Evolutionary conservation across 2,888 invertebrate genomes (phyloP), one percentile per base, ranked within the genome.

Genomic region (Rhingia campestris): DNA sequence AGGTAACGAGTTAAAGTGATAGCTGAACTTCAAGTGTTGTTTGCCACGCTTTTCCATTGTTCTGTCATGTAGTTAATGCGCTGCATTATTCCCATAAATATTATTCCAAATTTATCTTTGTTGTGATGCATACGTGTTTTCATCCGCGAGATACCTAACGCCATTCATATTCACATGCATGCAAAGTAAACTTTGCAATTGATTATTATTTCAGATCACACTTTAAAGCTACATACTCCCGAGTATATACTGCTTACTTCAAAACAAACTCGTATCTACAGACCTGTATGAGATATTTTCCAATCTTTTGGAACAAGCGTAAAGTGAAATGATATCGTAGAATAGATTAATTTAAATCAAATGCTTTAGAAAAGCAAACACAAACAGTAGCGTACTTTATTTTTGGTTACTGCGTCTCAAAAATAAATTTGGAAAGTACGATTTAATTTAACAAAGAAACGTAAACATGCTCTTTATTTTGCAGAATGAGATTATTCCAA

Each of bases 61-160:
- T 51, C n/a, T 6, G 14, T 6, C 49, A 12, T 59, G 54, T 45
- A 35, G 12, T 51, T 12, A 45, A 63, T 54, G 43, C 59, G 41
- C 41, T 54, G 22, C 45, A n/a, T 32, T 35, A 45, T 47, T 53
- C 61, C 47, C 53, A 54, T 56, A 56, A 63, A 56, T 70, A 54
- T 56, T 63, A 63, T 45, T 69, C 9, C 6, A 47, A 69, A 69
- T 76, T 76, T 54, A 63, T 76, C 39, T 37, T 47, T 37, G 14
- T 45, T 41, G 53, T 45, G 61, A 47, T 47, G 47, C 4, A 6
- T 9, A 14, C 39, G n/a, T 43, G 32, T 59, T 43, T 12, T 6
- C 32, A n/a, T 9, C 6, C 22, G 14, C 4, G 14, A 4, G 14
- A 7, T 0, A 12, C n/a, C 33, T 32, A 33, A 22, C 7, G 32